A percentile compares a stretch with the other conserved stretches of the same genome.
These are phyloP conservation scores for Stegodyphus mimosarum DNA, from an alignment of 1,140 invertebrate species.

Conservation along the genomic window DNA sequence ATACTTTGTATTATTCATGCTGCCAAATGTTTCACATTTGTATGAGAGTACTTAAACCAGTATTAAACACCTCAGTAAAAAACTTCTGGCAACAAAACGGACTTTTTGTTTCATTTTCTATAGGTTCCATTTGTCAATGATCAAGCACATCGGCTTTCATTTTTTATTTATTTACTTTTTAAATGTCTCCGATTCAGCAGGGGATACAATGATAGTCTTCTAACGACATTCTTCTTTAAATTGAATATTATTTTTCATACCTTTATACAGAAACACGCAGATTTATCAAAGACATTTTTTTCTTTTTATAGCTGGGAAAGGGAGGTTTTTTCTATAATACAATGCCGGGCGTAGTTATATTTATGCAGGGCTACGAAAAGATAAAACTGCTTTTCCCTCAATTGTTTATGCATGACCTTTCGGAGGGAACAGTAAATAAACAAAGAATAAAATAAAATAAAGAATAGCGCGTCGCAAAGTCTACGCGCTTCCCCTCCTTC, in stretches of 20 bases:
- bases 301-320: background rate
- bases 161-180: background rate
- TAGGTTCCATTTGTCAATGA: no score
- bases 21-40: no score
- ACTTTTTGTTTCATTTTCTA: no score
- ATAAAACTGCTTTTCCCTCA: slow-evolving; percentile 24
- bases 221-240: background rate
- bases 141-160: no score
- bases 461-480: background rate
- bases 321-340: no score
- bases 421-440: background rate
- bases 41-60: no score
- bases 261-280: slow-evolving; percentile 12
- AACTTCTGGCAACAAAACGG: no score
- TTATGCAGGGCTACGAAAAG: background rate
- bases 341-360: no score
- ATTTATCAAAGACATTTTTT: slow-evolving; percentile 19
- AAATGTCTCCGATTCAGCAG: background rate
- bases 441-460: slow-evolving; percentile 9
- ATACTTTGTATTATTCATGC: no score
- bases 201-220: background rate
- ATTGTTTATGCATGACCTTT: slow-evolving; percentile 52
- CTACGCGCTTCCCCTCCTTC: background rate
- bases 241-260: slow-evolving; percentile 28
- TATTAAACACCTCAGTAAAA: no score